Evolutionary conservation across 2,113 vertebrate species (phyloP).

Genomic region (Raja brachyura): DNA sequence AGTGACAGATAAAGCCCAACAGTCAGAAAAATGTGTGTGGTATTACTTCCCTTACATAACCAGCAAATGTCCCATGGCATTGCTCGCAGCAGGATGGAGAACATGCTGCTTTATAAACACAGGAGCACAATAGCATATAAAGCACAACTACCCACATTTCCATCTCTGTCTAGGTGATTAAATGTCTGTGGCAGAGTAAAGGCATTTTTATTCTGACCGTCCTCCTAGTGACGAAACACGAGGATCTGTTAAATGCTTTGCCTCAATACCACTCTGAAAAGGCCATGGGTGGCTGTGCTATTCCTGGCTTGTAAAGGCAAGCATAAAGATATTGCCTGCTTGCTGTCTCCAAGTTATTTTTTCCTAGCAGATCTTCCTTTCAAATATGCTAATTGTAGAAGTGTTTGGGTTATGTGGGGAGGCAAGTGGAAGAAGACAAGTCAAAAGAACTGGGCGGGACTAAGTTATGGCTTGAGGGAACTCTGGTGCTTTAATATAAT

Average conservation of each 20-base stretch:
- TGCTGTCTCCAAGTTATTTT: neutral
- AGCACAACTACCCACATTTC: neutral
- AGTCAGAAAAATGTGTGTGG: neutral
- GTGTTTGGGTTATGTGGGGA: neutral
- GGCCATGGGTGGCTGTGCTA: neutral
- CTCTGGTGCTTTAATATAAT: neutral
- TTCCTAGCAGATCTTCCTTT: neutral
- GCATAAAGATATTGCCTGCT: neutral
- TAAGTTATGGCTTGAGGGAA: neutral
- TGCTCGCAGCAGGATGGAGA: neutral
- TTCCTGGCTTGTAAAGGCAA: neutral
- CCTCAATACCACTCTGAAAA: neutral
- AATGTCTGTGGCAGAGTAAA: neutral
- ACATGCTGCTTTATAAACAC: neutral
- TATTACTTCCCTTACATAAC: neutral
- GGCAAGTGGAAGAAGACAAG: neutral
- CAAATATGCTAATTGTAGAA: neutral
- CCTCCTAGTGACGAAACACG: neutral
- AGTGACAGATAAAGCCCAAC: neutral
- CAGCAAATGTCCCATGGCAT: neutral
- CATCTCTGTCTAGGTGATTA: neutral
- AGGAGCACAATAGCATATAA: neutral
- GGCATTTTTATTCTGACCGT: neutral
- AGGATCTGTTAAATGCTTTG: neutral
- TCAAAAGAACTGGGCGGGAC: neutral